Evolutionary conservation across 1,140 invertebrate species (phyloP).

Genomic region (Eumeta japonica): DNA sequence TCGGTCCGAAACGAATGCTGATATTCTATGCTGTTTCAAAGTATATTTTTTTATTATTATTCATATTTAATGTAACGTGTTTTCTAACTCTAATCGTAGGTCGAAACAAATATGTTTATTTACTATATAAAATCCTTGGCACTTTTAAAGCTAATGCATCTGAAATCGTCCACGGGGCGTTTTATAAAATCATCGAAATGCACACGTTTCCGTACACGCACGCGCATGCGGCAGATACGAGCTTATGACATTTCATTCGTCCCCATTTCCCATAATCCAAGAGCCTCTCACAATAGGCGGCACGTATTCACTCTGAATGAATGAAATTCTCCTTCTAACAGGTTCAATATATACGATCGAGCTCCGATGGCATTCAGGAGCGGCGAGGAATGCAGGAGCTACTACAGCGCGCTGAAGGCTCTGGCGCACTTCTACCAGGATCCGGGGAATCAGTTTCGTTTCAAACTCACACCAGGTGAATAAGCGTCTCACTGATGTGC

Average conservation of each 20-base stretch:
- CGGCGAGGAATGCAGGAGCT: constrained; percentile 53
- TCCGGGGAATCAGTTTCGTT: constrained; percentile 54
- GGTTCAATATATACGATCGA: constrained; percentile 71
- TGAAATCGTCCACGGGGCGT: too few species aligned
- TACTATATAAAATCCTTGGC: too few species aligned
- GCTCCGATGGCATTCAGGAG: constrained; percentile 59
- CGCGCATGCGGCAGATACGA: too few species aligned
- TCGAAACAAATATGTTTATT: too few species aligned
- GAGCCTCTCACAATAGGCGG: background rate
- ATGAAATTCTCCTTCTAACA: constrained; percentile 17
- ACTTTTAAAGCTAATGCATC: constrained; percentile 5
- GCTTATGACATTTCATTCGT: too few species aligned
- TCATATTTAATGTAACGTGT: too few species aligned
- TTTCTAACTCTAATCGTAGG: too few species aligned
- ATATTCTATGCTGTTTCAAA: too few species aligned
- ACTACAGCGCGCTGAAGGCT: constrained; percentile 62
- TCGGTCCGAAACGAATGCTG: too few species aligned
- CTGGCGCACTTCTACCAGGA: constrained; percentile 60
- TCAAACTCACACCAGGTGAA: constrained; percentile 66
- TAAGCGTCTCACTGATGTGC: background rate
- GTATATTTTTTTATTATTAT: too few species aligned
- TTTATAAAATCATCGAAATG: too few species aligned
- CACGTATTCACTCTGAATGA: background rate
- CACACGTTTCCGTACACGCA: too few species aligned
- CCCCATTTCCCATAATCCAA: constrained; percentile 8